Base-by-base conservation (phyloP, 2,113 vertebrate genomes). In the Paratilapia polleni region DNA sequence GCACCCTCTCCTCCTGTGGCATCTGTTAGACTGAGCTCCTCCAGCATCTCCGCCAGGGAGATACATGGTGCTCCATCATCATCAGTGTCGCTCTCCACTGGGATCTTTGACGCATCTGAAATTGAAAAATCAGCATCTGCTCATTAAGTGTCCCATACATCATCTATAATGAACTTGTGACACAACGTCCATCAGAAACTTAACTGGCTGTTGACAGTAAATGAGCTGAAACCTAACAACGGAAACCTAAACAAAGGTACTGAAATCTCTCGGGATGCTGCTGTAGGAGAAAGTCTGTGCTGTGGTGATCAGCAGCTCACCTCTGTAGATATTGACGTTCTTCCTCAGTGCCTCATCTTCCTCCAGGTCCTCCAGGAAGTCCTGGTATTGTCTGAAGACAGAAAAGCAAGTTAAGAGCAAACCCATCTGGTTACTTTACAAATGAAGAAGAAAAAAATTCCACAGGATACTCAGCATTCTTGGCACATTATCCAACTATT, bases 281-380 rank as follows among this genome's bases (percentile, higher is more conserved):
- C 17, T 64, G 52, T 5, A 24, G 26, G 47, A 15, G 15, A 28
- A 60, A 64, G 20, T 15, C 10, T 20, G 24, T 52, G 47, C 26
- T 52, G 19, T 0, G 26, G 68, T 31, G 26, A 54, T 73, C 68
- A 70, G 75, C 58, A 77, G 47, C 87, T 93, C 80, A 99, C 98
- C 97, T 96, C 95, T 97, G 88, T 97, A 99, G 93, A 99, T 99
- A 93, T 99, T 99, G 80, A 99, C 59, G 26, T 99, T 99, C 93
- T 98, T 99, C 85, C 98, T 97, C 80, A 99, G 96, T n/a, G 96
- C 84, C 85, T 99, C 98, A 90, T 99, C 98, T 87, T 99, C 98
- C 91, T 99, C 98, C 12, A 99, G 96, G 94, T 99, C 98, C 93
- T 99, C 98, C 87, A 99, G 95, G 94, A 99, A 99, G 92, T 99